Percentiles rank a stretch among this genome's conserved stretches.
Conservation (phyloP, 2,113 vertebrate species). For the Gila orcuttii region DNA sequence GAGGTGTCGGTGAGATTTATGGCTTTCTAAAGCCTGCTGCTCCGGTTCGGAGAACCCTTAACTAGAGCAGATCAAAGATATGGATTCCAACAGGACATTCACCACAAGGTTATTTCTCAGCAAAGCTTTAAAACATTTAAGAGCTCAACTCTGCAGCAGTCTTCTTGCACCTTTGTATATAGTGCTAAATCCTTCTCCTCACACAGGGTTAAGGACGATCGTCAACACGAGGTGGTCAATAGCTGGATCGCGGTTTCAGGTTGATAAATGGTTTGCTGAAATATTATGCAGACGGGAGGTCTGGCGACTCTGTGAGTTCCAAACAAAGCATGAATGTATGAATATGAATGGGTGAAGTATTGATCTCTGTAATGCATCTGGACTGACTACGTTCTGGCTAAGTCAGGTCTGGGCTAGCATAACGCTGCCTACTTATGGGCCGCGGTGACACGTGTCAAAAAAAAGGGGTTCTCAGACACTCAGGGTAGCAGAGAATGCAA, state of each 20-base stretch:
- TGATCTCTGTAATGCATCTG: slow-evolving; percentile 66
- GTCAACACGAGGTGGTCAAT: slow-evolving; percentile 52
- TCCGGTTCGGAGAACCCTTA: slow-evolving; percentile 55
- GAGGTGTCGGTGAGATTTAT: slow-evolving; percentile 61
- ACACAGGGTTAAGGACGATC: slow-evolving; percentile 52
- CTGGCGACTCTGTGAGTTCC: not conserved
- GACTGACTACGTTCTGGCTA: slow-evolving; percentile 61
- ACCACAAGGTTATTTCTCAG: slow-evolving; percentile 65
- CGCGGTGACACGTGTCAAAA: slow-evolving; percentile 63
- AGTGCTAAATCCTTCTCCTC: slow-evolving; percentile 40
- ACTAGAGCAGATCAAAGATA: slow-evolving; percentile 70
- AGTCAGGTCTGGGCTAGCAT: slow-evolving; percentile 63
- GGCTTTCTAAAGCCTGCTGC: slow-evolving; percentile 53
- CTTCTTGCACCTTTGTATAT: slow-evolving; percentile 50
- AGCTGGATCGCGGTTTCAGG: slow-evolving; percentile 42
- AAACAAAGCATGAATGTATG: slow-evolving; percentile 63
- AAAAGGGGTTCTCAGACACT: slow-evolving; percentile 55
- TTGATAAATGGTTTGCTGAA: slow-evolving; percentile 55
- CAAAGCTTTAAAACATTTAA: slow-evolving; percentile 57
- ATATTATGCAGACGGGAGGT: slow-evolving; percentile 48
- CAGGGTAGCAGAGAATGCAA: slow-evolving; percentile 72
- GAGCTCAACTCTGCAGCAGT: slow-evolving; percentile 44
- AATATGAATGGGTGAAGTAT: slow-evolving; percentile 75
- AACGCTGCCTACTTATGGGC: slow-evolving; percentile 61
- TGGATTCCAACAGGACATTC: slow-evolving; percentile 64